A percentile compares a stretch with the other conserved stretches of the same genome.
Evolutionary conservation across 2,797 vertebrate genomes (phyloP).

Genomic region (Schizopygopsis pylzovi): DNA sequence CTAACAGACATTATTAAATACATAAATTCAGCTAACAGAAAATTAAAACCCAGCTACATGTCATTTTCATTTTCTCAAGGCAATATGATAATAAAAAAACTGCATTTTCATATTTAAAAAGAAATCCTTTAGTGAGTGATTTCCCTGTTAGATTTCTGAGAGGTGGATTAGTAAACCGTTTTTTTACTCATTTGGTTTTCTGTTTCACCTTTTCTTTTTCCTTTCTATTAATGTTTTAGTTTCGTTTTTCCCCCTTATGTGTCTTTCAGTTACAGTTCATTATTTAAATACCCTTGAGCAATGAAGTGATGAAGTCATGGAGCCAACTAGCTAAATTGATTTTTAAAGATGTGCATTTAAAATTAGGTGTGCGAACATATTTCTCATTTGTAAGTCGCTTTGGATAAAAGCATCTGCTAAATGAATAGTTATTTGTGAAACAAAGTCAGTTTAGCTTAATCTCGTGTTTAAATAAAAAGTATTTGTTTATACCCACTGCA

Average conservation of each 20-base stretch:
- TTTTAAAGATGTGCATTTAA: constrained; percentile 1
- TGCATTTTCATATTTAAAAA: background rate
- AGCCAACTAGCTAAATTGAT: background rate
- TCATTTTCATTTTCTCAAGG: constrained; percentile 27
- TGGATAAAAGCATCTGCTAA: background rate
- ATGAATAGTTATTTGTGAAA: background rate
- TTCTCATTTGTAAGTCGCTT: background rate
- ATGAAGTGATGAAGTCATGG: background rate
- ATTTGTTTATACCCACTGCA: background rate
- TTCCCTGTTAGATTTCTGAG: background rate
- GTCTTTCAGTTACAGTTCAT: background rate
- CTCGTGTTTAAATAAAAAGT: background rate
- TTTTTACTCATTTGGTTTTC: background rate
- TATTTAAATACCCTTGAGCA: background rate
- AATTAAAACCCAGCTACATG: constrained; percentile 26
- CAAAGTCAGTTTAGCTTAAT: background rate
- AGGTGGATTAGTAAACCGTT: background rate
- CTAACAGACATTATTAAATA: constrained; percentile 44
- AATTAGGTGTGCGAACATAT: background rate
- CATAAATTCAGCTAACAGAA: constrained; percentile 40
- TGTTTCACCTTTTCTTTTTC: background rate
- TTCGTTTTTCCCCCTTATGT: constrained; percentile 4
- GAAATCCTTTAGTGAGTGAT: background rate
- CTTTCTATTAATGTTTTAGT: constrained; percentile 6
- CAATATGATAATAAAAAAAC: background rate